Evolutionary conservation across 2,888 invertebrate species (phyloP).

Genomic region (Sphaerophoria taeniata): DNA sequence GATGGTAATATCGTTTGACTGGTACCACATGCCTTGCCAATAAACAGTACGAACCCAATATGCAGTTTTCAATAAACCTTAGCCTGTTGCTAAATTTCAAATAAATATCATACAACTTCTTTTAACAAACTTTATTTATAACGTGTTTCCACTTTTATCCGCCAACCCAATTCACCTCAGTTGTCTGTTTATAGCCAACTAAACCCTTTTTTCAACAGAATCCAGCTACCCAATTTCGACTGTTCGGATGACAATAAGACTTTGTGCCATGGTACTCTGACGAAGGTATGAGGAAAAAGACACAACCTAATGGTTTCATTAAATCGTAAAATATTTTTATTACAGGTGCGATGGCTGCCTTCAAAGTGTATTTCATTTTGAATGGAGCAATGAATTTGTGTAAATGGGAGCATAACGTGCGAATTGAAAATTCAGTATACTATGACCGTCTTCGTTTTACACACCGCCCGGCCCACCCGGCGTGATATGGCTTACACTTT

Average conservation of each 20-base stretch:
- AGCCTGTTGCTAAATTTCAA: no score
- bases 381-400: constrained; percentile 53
- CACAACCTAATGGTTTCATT: constrained; percentile 66
- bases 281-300: constrained; percentile 2
- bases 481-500: no score
- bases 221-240: neutral
- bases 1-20: constrained; percentile 8
- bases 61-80: no score
- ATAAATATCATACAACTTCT: no score
- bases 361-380: constrained; percentile 55
- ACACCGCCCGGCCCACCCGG: no score
- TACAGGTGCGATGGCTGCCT: constrained; percentile 56
- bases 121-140: no score
- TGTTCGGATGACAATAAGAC: constrained; percentile 11
- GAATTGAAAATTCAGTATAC: constrained; percentile 41
- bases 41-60: neutral
- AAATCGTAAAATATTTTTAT: constrained; percentile 73
- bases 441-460: neutral
- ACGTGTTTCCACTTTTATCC: no score
- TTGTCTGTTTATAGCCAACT: no score
- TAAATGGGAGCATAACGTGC: constrained; percentile 47
- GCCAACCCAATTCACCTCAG: no score
- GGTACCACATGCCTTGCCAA: neutral
- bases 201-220: neutral
- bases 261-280: constrained; percentile 27